These are phyloP conservation scores for Pelmatolapia mariae DNA, from an alignment of 2,113 vertebrate genomes.

Conservation along the genomic window DNA sequence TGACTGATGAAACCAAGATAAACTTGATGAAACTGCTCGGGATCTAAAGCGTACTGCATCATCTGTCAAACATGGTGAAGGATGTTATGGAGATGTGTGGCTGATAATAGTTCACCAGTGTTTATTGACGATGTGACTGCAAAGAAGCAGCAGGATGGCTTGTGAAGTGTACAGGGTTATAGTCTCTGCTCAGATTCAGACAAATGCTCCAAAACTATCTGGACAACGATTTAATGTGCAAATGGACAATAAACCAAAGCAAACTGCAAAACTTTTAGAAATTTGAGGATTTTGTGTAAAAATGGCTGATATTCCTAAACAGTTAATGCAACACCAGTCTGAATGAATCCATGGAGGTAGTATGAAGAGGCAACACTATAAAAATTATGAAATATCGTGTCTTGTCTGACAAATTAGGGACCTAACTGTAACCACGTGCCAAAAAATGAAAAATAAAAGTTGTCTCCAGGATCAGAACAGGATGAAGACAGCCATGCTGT, in stretches of 20 bases:
- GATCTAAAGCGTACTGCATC: background rate
- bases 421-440: background rate
- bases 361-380: background rate
- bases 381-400: background rate
- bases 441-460: background rate
- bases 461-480: background rate
- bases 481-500: background rate
- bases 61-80: background rate
- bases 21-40: background rate
- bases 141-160: background rate
- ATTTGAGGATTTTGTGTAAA: background rate
- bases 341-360: background rate
- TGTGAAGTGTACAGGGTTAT: background rate
- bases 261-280: background rate
- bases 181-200: background rate
- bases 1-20: background rate
- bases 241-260: background rate
- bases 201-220: background rate
- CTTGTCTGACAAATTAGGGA: rapidly evolving
- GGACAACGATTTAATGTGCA: background rate
- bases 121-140: background rate
- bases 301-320: background rate
- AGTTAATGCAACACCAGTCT: background rate
- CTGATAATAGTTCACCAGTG: background rate
- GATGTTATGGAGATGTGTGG: background rate